Evolutionary conservation across 2,888 invertebrate species (phyloP).

Genomic region (Bruchidius siliquastri): DNA sequence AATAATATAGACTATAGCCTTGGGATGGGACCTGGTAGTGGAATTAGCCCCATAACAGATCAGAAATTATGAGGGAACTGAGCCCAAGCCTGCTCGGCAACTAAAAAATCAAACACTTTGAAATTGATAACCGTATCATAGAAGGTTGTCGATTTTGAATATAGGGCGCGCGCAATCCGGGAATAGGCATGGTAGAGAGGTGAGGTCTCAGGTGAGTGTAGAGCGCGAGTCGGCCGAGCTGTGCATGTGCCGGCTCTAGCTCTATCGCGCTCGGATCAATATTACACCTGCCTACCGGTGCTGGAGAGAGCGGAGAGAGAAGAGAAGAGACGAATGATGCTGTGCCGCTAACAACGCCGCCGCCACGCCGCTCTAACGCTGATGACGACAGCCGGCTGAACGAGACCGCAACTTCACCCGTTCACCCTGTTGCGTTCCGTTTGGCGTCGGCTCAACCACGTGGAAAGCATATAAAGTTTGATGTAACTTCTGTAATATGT

Average conservation of each 20-base stretch:
- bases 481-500: no score
- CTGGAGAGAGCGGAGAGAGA: not conserved
- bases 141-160: not conserved
- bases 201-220: not conserved
- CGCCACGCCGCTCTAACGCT: not conserved
- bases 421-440: not conserved
- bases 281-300: not conserved
- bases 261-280: not conserved
- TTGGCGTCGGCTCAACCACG: not conserved
- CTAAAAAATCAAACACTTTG: no score
- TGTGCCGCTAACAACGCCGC: not conserved
- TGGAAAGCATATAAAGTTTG: not conserved
- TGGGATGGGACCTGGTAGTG: no score
- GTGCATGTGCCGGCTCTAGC: not conserved
- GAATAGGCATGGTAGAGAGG: not conserved
- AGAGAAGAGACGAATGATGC: not conserved
- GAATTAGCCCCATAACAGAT: no score
- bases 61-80: no score
- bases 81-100: no score
- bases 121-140: no score
- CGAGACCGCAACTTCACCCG: not conserved
- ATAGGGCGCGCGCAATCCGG: not conserved
- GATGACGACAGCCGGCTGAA: not conserved
- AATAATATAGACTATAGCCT: no score
- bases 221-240: not conserved